Evolutionary conservation across 2,113 vertebrate species (phyloP).

Genomic region (Clarias gariepinus): DNA sequence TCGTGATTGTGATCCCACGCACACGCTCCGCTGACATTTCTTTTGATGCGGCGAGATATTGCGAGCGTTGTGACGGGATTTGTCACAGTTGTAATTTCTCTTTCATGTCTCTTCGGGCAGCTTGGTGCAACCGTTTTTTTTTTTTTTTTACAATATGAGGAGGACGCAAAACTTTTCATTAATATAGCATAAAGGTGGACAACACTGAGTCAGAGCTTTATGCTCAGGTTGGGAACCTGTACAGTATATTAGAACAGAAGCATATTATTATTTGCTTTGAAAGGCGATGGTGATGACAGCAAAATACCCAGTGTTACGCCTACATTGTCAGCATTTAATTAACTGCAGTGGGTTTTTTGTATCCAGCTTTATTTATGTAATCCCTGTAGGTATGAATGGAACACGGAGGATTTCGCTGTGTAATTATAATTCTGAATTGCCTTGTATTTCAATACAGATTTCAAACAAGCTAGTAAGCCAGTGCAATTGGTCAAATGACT

Average conservation of each 20-base stretch:
- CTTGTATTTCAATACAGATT: neutral
- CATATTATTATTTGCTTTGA: constrained; percentile 13
- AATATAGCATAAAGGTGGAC: neutral
- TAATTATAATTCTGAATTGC: neutral
- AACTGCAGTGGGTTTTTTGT: neutral
- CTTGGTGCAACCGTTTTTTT: constrained; percentile 9
- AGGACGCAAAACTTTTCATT: constrained; percentile 10
- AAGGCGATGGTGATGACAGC: neutral
- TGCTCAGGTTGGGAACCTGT: constrained; percentile 2
- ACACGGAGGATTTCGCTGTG: neutral
- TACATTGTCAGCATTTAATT: constrained; percentile 1
- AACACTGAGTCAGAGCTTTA: constrained; percentile 26
- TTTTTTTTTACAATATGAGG: constrained; percentile 26
- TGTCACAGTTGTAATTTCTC: constrained; percentile 51
- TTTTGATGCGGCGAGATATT: constrained; percentile 36
- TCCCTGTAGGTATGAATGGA: neutral
- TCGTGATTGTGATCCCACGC: constrained; percentile 4
- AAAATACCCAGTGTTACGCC: neutral
- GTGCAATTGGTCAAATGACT: neutral
- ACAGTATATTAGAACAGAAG: constrained; percentile 5
- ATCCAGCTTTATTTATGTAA: neutral
- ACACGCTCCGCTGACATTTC: constrained; percentile 45
- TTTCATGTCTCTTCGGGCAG: constrained; percentile 47
- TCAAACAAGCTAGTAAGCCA: neutral
- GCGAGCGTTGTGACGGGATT: constrained; percentile 42